Evolutionary conservation across 1,140 invertebrate species (phyloP).

Genomic region (Plectrocnemia conspersa): DNA sequence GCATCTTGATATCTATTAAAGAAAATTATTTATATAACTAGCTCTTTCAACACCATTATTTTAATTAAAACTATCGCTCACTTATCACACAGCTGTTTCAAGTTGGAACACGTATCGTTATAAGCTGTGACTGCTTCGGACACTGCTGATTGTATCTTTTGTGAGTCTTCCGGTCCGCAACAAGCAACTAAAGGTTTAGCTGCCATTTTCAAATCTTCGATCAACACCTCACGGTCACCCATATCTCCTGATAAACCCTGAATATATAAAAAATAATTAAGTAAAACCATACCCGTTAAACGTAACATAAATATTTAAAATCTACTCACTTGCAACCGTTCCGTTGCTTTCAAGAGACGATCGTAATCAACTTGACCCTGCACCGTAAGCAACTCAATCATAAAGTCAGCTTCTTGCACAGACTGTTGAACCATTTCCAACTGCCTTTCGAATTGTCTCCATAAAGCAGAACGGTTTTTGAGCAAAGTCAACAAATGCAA

Average conservation of each 20-base stretch:
- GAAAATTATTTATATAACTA: neutral
- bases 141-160: conserved; percentile 64
- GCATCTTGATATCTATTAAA: conserved; percentile 60
- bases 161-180: conserved; percentile 63
- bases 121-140: conserved; percentile 70
- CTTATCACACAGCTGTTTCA: conserved; percentile 67
- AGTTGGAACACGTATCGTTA: conserved; percentile 67
- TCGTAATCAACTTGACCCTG: conserved; percentile 78
- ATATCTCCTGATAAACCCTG: conserved; percentile 62
- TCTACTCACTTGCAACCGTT: conserved; percentile 68
- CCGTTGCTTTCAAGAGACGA: conserved; percentile 71
- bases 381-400: conserved; percentile 76
- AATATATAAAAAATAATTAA: conserved; percentile 29
- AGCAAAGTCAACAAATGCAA: conserved; percentile 60
- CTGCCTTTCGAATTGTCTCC: conserved; percentile 69
- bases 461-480: conserved; percentile 60
- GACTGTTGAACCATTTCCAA: conserved; percentile 73
- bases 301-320: no score
- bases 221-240: conserved; percentile 61
- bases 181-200: conserved; percentile 65
- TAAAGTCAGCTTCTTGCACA: conserved; percentile 75
- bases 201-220: conserved; percentile 62
- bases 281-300: no score
- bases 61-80: conserved; percentile 38
- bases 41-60: neutral